These are phyloP conservation scores for Epirrhoe alternata DNA, from an alignment of 2,888 invertebrate genomes.

Conservation along the genomic window DNA sequence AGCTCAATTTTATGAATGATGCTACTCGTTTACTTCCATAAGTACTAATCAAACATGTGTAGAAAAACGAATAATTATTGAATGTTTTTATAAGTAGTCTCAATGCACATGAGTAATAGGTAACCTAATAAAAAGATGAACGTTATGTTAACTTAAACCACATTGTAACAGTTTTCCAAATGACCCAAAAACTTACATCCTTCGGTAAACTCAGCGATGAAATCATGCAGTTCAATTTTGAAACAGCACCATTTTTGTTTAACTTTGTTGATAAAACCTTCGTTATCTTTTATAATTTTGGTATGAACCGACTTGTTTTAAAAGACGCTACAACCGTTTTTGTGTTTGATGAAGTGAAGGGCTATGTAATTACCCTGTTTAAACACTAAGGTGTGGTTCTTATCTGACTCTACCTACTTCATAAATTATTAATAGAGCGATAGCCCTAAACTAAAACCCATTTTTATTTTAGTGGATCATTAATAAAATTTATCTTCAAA, in stretches of 20 bases:
- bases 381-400: slow-evolving; percentile 67
- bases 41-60: too few relatives aligned
- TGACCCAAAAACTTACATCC: slow-evolving; percentile 62
- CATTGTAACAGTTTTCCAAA: slow-evolving; percentile 13
- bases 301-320: slow-evolving; percentile 51
- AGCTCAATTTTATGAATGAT: too few relatives aligned
- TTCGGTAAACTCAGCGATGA: slow-evolving; percentile 58
- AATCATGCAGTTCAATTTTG: slow-evolving; percentile 63
- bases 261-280: slow-evolving; percentile 67
- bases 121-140: neutral
- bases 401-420: slow-evolving; percentile 57
- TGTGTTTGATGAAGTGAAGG: slow-evolving; percentile 26
- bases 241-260: slow-evolving; percentile 56
- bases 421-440: slow-evolving; percentile 23
- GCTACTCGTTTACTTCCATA: too few relatives aligned
- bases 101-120: neutral
- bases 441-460: slow-evolving; percentile 12
- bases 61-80: too few relatives aligned
- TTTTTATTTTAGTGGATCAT: neutral
- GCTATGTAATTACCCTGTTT: slow-evolving; percentile 52
- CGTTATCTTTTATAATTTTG: slow-evolving; percentile 68
- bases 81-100: too few relatives aligned
- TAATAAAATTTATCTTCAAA: neutral
- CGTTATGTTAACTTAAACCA: neutral
- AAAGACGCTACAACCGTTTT: slow-evolving; percentile 35